These are phyloP conservation scores for Oncorhynchus clarkii DNA, from an alignment of 2,113 vertebrate genomes.

Conservation along the genomic window DNA sequence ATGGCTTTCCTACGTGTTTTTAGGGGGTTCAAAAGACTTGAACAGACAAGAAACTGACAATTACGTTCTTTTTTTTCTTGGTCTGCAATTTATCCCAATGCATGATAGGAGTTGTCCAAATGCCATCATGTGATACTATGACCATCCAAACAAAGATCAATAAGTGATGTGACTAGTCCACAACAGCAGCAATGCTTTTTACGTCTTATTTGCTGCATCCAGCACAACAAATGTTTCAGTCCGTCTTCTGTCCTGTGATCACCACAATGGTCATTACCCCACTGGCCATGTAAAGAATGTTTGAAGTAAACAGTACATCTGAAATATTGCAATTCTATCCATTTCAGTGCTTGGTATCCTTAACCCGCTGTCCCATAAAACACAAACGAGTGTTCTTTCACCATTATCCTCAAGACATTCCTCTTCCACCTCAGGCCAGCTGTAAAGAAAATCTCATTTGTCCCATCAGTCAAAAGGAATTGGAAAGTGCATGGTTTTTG, in stretches of 20 bases:
- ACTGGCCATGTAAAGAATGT: slow-evolving; percentile 66
- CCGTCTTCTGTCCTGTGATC: slow-evolving; percentile 33
- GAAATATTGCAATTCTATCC: slow-evolving; percentile 57
- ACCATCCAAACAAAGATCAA: slow-evolving; percentile 38
- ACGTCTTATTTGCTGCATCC: slow-evolving; percentile 61
- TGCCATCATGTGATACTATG: slow-evolving; percentile 22
- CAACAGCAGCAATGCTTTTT: slow-evolving; percentile 42
- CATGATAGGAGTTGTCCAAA: slow-evolving; percentile 25
- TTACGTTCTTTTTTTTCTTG: slow-evolving; percentile 55
- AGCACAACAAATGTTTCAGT: slow-evolving; percentile 55
- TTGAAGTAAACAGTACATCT: slow-evolving; percentile 64
- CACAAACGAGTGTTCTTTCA: slow-evolving; percentile 42
- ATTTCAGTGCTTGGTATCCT: slow-evolving; percentile 62
- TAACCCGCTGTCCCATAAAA: slow-evolving; percentile 52
- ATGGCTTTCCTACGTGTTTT: slow-evolving; percentile 75
- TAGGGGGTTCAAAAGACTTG: slow-evolving; percentile 50
- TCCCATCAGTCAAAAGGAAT: slow-evolving; percentile 39
- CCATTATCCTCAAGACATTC: slow-evolving; percentile 28
- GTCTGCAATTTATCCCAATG: slow-evolving; percentile 3
- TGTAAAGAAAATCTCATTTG: slow-evolving; percentile 51
- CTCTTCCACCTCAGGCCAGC: slow-evolving; percentile 64
- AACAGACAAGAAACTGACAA: slow-evolving; percentile 60
- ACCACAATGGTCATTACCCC: slow-evolving; percentile 26
- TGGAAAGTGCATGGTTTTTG: slow-evolving; percentile 42
- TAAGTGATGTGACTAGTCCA: slow-evolving; percentile 46